Percentiles rank a stretch among this genome's conserved stretches.
These are phyloP conservation scores for Botia kubotai DNA, from an alignment of 2,797 vertebrate species.

Conservation along the genomic window DNA sequence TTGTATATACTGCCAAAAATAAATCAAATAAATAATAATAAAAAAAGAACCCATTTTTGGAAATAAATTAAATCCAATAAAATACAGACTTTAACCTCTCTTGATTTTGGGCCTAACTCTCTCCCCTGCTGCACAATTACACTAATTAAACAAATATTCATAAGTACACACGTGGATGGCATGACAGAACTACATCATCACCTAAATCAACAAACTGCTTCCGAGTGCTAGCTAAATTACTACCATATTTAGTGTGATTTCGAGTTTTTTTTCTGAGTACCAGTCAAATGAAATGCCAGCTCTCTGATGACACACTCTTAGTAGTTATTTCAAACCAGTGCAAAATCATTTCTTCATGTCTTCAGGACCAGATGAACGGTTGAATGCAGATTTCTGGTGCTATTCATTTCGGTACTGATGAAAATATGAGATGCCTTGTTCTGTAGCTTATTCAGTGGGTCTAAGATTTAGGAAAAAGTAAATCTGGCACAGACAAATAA, in stretches of 20 bases:
- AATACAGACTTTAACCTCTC: slow-evolving; percentile 22
- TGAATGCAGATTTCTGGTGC: neutral
- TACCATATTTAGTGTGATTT: slow-evolving; percentile 37
- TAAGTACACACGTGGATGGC: slow-evolving; percentile 12
- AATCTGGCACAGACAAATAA: neutral
- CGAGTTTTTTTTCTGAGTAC: neutral
- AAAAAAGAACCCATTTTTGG: neutral
- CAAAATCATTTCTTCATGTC: slow-evolving; percentile 8
- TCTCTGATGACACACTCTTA: slow-evolving; percentile 23
- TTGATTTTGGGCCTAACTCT: slow-evolving; percentile 24
- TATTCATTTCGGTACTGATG: neutral
- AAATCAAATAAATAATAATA: neutral
- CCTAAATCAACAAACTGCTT: slow-evolving; percentile 40
- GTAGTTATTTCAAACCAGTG: slow-evolving; percentile 1
- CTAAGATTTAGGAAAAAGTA: neutral
- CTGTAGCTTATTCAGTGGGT: neutral
- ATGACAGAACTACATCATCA: slow-evolving; percentile 36
- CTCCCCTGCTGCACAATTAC: slow-evolving; percentile 27
- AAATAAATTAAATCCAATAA: slow-evolving; percentile 39
- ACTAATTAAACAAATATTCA: slow-evolving; percentile 45
- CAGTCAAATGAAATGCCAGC: slow-evolving; percentile 15
- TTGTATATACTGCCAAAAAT: slow-evolving; percentile 35
- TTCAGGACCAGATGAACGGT: slow-evolving; percentile 25
- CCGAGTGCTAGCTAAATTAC: slow-evolving; percentile 37
- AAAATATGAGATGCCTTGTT: neutral